Evolutionary conservation across 2,888 invertebrate species (phyloP), one percentile per base, ranked within the genome.

Genomic region (Leucoptera coffeella): DNA sequence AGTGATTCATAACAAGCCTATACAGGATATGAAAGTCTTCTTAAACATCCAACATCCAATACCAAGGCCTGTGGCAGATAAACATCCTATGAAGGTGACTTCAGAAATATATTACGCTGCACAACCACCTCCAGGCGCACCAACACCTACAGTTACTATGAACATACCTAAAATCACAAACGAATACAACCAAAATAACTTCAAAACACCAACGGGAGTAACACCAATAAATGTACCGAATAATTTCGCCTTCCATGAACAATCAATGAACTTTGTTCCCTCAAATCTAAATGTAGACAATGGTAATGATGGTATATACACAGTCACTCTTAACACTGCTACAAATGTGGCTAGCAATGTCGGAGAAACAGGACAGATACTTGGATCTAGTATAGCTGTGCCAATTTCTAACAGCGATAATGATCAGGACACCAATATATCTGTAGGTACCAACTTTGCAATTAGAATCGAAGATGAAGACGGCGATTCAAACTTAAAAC

Each of bases 81-180:
- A 57, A 31, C 28, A 42, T 15, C 64, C 62, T 10, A 61, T 62
- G 4, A 72, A 67, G 46, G 57, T 72, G 9, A 72, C 72, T 6
- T 72, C 72, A 13, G 72, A 72, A 41, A 55, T 72, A 30, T 72
- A 72, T 35, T 72, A 59, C 33, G 72, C 72, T 25, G 51, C 69
- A 19, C 65, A 69, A 39, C 43, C 53, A 28, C 54, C 61, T 25
- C 55, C 49, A 29, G 54, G 42, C 30, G 53, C 58, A 21, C 56
- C 58, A 3, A 51, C 57, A 28, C 50, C 62, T 17, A 59, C 61
- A 1, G 69, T 62, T 35, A 67, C 60, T 9, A 47, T 72, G 26
- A 58, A 59, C 20, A 52, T 71, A 31, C 62, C 62, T 25, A 47
- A 50, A 15, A 35, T 42, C 14, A 38, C 45, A 8, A 40, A 38